Base-by-base conservation (phyloP, 2,888 invertebrate species). In the Rhaphigaster nebulosa region DNA sequence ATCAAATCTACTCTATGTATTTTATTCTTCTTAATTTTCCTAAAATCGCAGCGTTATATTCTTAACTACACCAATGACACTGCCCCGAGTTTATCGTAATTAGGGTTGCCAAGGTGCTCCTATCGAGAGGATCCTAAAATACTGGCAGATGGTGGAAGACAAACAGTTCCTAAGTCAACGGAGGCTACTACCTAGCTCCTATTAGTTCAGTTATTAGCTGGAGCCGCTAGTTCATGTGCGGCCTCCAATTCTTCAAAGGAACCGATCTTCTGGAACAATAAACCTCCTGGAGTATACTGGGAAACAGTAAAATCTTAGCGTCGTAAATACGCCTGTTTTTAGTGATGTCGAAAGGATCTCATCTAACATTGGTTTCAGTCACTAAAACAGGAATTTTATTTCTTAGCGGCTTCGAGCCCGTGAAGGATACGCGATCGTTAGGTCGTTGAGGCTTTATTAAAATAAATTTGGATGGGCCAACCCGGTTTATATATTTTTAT, bases 171-270 rank as follows among this genome's bases (percentile, higher is more conserved):
- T 84, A 84, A 84, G 84, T 84, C 84, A 84, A 84, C 84, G 8
- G 45, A 50, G 12, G 6, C 45, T 15, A n/a, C 84, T 84, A 45
- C 84, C 84, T 84, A 84, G 84, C 84, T 84, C 45, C 84, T 84
- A 84, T 84, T 84, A 84, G 84, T 84, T 84, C 45, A n/a, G 84
- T 84, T 84, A 84, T 84, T 84, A 84, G 84, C 84, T n/a, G n/a
- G 84, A 20, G 5, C 45, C 45, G 41, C 38, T 84, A 84, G 84
- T 84, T 84, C 45, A 10, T 26, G 10, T 23, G 23, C 38, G 41
- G 80, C 70, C 70, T 34, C 70, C 70, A 8, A 5, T 18, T 45
- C 80, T 84, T 45, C 84, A 84, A 84, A 84, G 45, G 45, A 15
- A 10, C 45, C 84, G 84, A 41, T 50, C 45, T 23, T 76, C 34